Evolutionary conservation across 2,888 invertebrate genomes (phyloP).

Genomic region (Caenorhabditis sp.): DNA sequence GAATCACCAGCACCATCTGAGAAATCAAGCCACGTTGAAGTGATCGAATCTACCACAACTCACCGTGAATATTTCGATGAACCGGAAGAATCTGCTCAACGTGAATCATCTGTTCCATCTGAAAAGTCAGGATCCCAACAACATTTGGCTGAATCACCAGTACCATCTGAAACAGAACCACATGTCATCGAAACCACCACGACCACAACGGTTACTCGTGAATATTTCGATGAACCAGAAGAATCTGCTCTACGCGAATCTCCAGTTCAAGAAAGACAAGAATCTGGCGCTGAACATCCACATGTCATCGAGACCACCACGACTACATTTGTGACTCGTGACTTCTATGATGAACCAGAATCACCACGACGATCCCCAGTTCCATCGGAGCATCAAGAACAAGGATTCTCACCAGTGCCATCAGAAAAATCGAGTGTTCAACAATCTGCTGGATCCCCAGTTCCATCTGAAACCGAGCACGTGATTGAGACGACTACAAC

Average conservation of each 20-base stretch:
- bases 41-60: background rate
- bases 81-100: no score
- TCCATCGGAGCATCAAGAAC: background rate
- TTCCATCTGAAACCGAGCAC: slow-evolving; percentile 8
- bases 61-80: slow-evolving; percentile 15
- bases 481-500: slow-evolving; percentile 4
- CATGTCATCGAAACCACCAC: slow-evolving; percentile 7
- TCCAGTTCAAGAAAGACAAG: background rate
- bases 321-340: slow-evolving; percentile 30
- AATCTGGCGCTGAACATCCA: background rate
- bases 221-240: slow-evolving; percentile 10
- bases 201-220: slow-evolving; percentile 19
- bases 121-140: background rate
- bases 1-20: slow-evolving; percentile 7
- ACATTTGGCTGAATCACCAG: background rate
- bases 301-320: slow-evolving; percentile 26
- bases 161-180: background rate
- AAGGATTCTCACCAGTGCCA: slow-evolving; percentile 6
- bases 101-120: background rate
- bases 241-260: background rate
- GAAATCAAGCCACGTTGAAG: background rate
- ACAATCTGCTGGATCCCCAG: slow-evolving; percentile 13
- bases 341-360: slow-evolving; percentile 13
- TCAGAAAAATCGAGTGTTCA: slow-evolving; percentile 8
- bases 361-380: no score